These are phyloP conservation scores for Prolemur simus DNA, from an alignment of 2,113 vertebrate species.

Conservation along the genomic window DNA sequence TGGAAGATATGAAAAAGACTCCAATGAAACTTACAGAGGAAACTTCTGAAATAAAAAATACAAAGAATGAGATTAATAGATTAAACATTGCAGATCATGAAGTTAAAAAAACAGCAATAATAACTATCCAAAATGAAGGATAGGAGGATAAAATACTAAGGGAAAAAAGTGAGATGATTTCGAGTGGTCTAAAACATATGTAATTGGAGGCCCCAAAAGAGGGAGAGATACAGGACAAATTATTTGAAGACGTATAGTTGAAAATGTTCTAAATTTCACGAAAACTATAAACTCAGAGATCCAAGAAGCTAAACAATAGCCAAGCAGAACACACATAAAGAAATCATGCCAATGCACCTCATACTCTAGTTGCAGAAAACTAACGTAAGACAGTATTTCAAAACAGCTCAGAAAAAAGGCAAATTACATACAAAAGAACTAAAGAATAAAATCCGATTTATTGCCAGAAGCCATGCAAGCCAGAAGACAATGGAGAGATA, in stretches of 20 bases:
- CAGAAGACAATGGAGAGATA: not conserved
- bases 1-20: not conserved
- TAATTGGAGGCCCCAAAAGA: not conserved
- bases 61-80: not conserved
- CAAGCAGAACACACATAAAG: not conserved
- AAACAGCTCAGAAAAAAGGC: not conserved
- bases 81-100: not conserved
- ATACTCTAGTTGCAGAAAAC: not conserved
- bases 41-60: constrained; percentile 5
- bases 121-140: constrained; percentile 16
- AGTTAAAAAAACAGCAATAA: not conserved
- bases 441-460: not conserved
- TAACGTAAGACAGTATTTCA: not conserved
- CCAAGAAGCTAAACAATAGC: not conserved
- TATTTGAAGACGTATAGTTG: not conserved
- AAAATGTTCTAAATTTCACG: not conserved
- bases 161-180: not conserved
- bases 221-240: not conserved
- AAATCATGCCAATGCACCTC: not conserved
- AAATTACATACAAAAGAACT: not conserved
- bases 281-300: not conserved
- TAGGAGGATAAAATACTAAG: not conserved
- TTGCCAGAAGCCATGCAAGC: not conserved
- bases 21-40: not conserved
- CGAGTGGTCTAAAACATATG: not conserved